These are phyloP conservation scores for Zosterops borbonicus DNA, from an alignment of 2,113 vertebrate species.

Conservation along the genomic window DNA sequence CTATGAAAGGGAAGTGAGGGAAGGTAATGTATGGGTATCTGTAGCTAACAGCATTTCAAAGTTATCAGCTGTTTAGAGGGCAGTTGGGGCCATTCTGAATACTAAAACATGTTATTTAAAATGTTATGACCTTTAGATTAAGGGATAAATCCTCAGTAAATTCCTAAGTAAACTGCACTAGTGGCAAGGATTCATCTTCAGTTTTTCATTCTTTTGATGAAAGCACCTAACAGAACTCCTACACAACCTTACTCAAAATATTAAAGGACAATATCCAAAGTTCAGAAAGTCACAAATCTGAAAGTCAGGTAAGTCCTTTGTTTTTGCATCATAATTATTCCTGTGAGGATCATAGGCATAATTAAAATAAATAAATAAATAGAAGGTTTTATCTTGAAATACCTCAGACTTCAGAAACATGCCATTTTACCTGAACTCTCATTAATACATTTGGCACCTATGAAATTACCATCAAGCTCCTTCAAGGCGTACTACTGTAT, in stretches of 20 bases:
- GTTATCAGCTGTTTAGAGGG: background rate
- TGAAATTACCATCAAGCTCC: constrained; percentile 16
- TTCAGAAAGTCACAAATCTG: constrained; percentile 2
- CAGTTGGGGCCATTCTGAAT: background rate
- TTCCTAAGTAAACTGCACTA: background rate
- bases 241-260: background rate
- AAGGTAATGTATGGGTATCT: background rate
- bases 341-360: constrained; percentile 1
- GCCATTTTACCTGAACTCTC: background rate
- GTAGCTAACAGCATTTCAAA: background rate
- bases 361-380: background rate
- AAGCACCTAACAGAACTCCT: background rate
- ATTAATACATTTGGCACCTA: background rate
- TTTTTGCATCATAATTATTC: constrained; percentile 33
- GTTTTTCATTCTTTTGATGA: background rate
- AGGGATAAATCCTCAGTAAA: background rate
- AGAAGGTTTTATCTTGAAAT: background rate
- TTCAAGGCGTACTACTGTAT: background rate
- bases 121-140: background rate
- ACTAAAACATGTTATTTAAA: background rate
- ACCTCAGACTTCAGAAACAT: background rate
- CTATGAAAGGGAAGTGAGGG: background rate
- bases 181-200: background rate
- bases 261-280: background rate
- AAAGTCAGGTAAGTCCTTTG: constrained; percentile 4